Evolutionary conservation across 2,113 vertebrate species (phyloP), one percentile per base, ranked within the genome.

Genomic region (Thunnus thynnus): DNA sequence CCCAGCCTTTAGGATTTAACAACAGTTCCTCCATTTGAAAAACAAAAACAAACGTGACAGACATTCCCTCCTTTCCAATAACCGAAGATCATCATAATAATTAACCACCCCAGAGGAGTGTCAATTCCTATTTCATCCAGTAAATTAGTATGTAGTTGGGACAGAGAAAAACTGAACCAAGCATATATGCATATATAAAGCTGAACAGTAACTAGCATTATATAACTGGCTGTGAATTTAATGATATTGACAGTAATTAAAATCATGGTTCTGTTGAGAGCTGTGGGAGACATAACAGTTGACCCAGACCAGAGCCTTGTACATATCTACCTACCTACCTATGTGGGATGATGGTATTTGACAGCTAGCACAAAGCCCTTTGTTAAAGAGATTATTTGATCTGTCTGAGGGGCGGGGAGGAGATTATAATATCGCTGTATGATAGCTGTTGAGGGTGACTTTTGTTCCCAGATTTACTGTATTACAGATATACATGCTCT

Each of bases 341-440:
- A 41, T 41, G 9, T 41, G 20, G 54, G 86, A 79, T 73, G 80
- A 69, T 80, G 78, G 78, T 62, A 80, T 87, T 85, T 92, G 90
- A 91, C 88, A 92, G 87, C 72, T 74, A 55, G 77, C 84, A 90
- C 89, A 93, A 92, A 92, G 90, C 88, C 93, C 83, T 91, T 94
- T 94, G 94, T 94, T 94, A 90, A 92, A 91, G 83, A 87, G 90
- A 89, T 93, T 89, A 92, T 86, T 90, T 85, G 88, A 89, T 91
- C 86, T 75, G 85, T 91, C 85, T 88, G 82, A 83, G 74, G 72
- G 82, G 83, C 85, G 67, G 61, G 27, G 83, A 76, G 16, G 69
- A 80, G 80, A 85, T 93, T 76, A 86, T 30, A 46, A 83, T n/a
- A 79, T 79, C 73, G 66, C 55, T 73, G 17, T 88, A 68, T 84